Percentiles rank a stretch among this genome's conserved stretches.
Evolutionary conservation across 2,113 vertebrate genomes (phyloP).

Genomic region (Verasper variegatus): DNA sequence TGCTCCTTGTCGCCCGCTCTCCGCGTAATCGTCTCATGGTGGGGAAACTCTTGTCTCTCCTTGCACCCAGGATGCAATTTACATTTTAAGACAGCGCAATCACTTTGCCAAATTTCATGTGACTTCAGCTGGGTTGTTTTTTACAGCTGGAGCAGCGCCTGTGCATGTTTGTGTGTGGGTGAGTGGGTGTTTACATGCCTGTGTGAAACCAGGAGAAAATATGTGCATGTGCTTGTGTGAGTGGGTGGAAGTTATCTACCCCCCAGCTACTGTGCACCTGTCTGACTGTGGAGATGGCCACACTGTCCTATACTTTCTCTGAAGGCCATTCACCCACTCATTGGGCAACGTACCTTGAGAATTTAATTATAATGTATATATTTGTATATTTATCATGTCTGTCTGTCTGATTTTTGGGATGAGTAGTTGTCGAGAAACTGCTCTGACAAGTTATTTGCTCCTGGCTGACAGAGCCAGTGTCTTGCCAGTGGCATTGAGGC

Average conservation of each 20-base stretch:
- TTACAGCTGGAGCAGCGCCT: conserved; percentile 18
- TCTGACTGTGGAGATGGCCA: conserved; percentile 19
- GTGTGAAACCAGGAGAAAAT: background rate
- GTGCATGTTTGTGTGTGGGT: conserved; percentile 8
- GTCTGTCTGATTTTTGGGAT: no score
- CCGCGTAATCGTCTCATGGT: background rate
- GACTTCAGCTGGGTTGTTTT: conserved; percentile 15
- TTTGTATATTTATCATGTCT: background rate
- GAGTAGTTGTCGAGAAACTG: no score
- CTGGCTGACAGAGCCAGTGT: no score
- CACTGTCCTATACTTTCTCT: conserved; percentile 5
- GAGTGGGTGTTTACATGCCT: conserved; percentile 18
- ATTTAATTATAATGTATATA: background rate
- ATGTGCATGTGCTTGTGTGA: conserved; percentile 1
- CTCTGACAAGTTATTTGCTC: no score
- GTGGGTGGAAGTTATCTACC: conserved; percentile 15
- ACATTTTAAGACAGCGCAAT: conserved; percentile 15
- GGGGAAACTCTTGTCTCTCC: background rate
- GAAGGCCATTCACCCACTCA: conserved; percentile 49
- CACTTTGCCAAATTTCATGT: conserved; percentile 26
- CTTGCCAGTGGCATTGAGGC: no score
- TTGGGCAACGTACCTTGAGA: conserved; percentile 13
- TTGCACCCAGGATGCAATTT: conserved; percentile 14
- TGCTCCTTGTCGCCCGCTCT: background rate
- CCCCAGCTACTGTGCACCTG: conserved; percentile 33